A percentile compares a stretch with the other conserved stretches of the same genome.
phyloP scores from a whole-genome alignment of 2,113 vertebrate genomes.

The Oreamnos americanus region DNA sequence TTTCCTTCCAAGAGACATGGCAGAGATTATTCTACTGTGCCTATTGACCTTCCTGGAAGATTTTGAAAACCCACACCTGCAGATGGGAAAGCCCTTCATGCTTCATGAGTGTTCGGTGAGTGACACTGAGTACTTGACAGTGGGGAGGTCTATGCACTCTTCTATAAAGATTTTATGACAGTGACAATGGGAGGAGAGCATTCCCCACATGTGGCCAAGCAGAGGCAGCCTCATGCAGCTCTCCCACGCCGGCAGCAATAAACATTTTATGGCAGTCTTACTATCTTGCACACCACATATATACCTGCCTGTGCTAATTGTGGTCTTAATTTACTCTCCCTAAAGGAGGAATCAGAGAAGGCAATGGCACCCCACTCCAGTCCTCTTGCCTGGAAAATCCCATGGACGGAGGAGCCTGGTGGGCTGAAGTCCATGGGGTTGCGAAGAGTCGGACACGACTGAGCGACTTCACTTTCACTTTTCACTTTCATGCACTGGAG shows the following conservation, averaged over 20 bases:
- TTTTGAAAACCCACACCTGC: background rate
- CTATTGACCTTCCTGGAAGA: background rate
- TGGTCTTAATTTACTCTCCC: background rate
- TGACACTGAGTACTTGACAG: constrained; percentile 6
- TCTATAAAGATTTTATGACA: constrained; percentile 27
- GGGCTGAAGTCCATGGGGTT: too few species aligned
- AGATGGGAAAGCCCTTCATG: background rate
- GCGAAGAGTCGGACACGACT: rapidly evolving
- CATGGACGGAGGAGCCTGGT: too few species aligned
- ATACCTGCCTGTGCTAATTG: background rate
- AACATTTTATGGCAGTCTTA: background rate
- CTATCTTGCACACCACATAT: background rate
- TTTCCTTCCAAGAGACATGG: background rate
- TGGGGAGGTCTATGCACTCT: background rate
- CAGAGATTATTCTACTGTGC: background rate
- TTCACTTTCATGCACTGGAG: too few species aligned
- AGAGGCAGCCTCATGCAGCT: background rate
- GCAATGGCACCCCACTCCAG: too few species aligned
- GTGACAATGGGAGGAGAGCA: background rate
- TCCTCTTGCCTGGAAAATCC: too few species aligned
- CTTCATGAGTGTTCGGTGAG: constrained; percentile 10
- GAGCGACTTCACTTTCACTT: too few species aligned
- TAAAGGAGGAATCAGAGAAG: background rate
- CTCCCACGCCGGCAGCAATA: background rate
- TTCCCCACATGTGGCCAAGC: background rate